Evolutionary conservation across 2,113 vertebrate species (phyloP), one percentile per base, ranked within the genome.

Genomic region (Xyliphius kryptos): DNA sequence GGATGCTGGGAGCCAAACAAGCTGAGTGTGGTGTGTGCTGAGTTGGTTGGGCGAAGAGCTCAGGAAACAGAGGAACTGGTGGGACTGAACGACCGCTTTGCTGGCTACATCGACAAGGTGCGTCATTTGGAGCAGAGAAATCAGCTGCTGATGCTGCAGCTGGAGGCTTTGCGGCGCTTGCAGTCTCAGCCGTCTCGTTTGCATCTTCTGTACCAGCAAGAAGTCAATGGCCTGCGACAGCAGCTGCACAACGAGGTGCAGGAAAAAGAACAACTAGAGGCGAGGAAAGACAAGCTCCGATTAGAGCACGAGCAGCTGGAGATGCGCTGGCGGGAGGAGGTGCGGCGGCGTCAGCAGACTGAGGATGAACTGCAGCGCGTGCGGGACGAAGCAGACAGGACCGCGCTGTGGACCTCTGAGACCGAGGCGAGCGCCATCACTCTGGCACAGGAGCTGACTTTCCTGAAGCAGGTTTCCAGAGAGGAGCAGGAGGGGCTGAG

Each of bases 51-150:
- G 9, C 71, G 89, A 53, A 79, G 89, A 14, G 79, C 82, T 32
- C 87, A 86, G 63, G 88, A 91, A 75, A 83, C 78, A 65, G 87
- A 86, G 70, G 88, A 90, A 77, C 82, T 90, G 3, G 85, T 82
- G 71, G 88, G 74, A 51, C 84, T 91, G 50, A 91, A 91, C 37
- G 88, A 91, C 79, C 88, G 88, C 72, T 91, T 91, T 5, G 89
- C 86, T 70, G 82, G 78, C 70, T 91, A 89, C 82, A 82, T 89
- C 5, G 88, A 92, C 74, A 88, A 87, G 73, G 89, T 91, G 46
- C 85, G 81, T 46, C 71, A 76, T 49, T 82, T 92, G 66, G 90
- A 91, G 83, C 82, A 81, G 72, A 87, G 86, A 73, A 88, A 89
- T 82, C 77, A 81, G 62, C 82, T 81, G 9, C 84, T 90, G 53